Evolutionary conservation across 2,888 invertebrate genomes (phyloP).

Genomic region (Andrena haemorrhoa): DNA sequence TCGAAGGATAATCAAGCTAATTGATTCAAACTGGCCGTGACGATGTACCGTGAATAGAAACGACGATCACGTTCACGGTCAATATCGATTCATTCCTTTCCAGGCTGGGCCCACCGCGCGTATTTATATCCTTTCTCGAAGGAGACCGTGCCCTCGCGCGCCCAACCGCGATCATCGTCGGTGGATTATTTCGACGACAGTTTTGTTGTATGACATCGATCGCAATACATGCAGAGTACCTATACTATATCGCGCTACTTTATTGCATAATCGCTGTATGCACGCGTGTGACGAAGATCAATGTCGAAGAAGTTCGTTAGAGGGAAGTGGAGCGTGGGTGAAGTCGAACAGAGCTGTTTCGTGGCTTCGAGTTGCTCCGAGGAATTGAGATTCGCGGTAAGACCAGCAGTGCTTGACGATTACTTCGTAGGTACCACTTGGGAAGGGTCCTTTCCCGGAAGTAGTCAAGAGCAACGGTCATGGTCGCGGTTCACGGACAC

Average conservation of each 20-base stretch:
- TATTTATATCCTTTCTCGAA: slow-evolving; percentile 11
- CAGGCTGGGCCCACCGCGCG: neutral
- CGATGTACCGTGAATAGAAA: slow-evolving; percentile 36
- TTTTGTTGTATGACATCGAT: slow-evolving; percentile 8
- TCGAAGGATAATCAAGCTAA: slow-evolving; percentile 48
- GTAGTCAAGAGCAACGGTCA: neutral
- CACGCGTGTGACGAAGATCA: neutral
- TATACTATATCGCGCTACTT: neutral
- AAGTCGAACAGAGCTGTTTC: neutral
- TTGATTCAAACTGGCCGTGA: slow-evolving; percentile 28
- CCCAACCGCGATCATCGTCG: neutral
- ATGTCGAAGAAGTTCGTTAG: slow-evolving; percentile 9
- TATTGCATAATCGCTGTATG: slow-evolving; percentile 15
- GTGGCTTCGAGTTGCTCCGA: slow-evolving; percentile 5
- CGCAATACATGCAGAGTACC: neutral
- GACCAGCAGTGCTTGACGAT: slow-evolving; percentile 23
- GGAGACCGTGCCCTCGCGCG: neutral
- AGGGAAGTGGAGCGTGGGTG: slow-evolving; percentile 44
- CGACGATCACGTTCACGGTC: slow-evolving; percentile 54
- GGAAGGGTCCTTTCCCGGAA: neutral
- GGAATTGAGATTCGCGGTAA: slow-evolving; percentile 41
- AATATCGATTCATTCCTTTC: slow-evolving; percentile 50
- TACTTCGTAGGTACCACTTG: slow-evolving; percentile 9
- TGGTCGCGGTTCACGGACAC: neutral
- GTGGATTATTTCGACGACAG: neutral